Base-by-base conservation (phyloP, 2,797 vertebrate genomes). In the Gila robusta region DNA sequence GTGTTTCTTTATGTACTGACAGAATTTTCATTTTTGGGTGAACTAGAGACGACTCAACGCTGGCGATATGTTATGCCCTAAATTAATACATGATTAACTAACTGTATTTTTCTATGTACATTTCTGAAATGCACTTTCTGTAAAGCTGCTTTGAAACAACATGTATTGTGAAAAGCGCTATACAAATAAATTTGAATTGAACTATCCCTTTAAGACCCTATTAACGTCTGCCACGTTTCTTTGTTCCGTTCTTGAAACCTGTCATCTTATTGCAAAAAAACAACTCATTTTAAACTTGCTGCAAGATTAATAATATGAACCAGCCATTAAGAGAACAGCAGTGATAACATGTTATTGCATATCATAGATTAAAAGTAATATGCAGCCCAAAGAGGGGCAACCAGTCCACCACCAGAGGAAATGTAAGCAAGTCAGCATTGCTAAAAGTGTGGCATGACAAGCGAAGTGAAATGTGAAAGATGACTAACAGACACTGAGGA, bases 381-480 rank as follows among this genome's bases (percentile, higher is more conserved):
- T 37, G 64, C 69, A 84, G 82, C 70, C 70, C 70, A 23, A 67
- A 79, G 47, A 26, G 1, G n/a, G 32, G 47, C 23, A 64, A 41
- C 35, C 35, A 79, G 32, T 28, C 64, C 71, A 59, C 64, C 79
- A 82, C 69, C 83, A 77, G 47, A 79, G 62, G 72, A 87, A 83
- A 67, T 11, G 77, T 28, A 82, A 86, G 79, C 73, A 80, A 83
- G 81, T 81, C 66, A 72, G 73, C 71, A 49, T 28, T 73, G 81
- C 85, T 71, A 64, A 67, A 59, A 3, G 71, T 52, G 49, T 56
- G 49, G 49, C 71, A 83, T 64, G 71, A 79, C 69, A 69, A 80
- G 56, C 5, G 83, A 90, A 88, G 88, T 91, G 86, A 81, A 90
- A 90, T 88, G 66, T 83, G 85, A 91, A 86, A 82, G 89, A 93